Conservation (phyloP, 2,888 invertebrate genomes). For the Ectemnius continuus region DNA sequence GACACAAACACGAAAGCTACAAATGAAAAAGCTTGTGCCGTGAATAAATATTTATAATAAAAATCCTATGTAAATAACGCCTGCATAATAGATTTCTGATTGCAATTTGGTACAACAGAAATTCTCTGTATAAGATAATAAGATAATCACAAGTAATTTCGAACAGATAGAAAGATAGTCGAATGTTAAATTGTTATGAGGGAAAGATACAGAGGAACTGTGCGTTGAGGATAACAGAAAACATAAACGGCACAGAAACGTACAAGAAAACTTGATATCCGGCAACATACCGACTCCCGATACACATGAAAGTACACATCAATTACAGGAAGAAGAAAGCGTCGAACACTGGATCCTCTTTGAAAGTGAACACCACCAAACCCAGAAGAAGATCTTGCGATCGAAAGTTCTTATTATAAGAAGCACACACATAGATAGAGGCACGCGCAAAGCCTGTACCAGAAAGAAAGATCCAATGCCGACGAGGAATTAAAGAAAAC, state of each 20-base stretch:
- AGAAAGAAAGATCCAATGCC: conserved; percentile 39
- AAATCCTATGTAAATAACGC: too few relatives aligned
- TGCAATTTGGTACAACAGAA: too few relatives aligned
- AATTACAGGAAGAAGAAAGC: conserved; percentile 1
- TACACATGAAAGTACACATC: neutral
- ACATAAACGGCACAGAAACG: neutral
- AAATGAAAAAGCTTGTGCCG: conserved; percentile 24
- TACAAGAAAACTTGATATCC: neutral
- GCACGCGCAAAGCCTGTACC: neutral
- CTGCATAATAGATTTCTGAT: too few relatives aligned
- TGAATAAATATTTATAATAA: neutral
- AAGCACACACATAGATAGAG: neutral
- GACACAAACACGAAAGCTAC: conserved; percentile 33
- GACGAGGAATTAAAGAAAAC: conserved; percentile 54
- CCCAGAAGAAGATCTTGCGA: neutral
- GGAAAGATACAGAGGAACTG: neutral
- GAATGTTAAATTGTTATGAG: conserved; percentile 3
- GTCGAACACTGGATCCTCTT: conserved; percentile 30
- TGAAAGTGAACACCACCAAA: neutral
- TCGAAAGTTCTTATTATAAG: neutral
- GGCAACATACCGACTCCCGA: neutral
- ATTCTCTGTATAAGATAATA: neutral
- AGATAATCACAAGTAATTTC: conserved; percentile 1
- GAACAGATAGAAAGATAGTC: conserved; percentile 2
- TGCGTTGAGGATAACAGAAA: neutral